Evolutionary conservation across 2,113 vertebrate genomes (phyloP).

Genomic region (Heterochromis multidens): DNA sequence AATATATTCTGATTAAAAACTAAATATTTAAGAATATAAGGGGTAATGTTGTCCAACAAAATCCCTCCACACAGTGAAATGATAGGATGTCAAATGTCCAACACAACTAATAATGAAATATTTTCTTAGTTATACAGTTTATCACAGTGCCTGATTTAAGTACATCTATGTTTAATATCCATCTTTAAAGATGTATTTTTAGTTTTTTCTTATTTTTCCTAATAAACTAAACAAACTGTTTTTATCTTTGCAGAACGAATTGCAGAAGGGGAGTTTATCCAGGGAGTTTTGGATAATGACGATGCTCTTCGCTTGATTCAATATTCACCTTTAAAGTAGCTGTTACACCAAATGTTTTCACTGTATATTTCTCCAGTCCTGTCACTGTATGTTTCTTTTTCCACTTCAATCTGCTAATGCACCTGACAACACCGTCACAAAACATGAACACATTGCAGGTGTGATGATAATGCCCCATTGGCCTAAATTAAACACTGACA

Average conservation of each 20-base stretch:
- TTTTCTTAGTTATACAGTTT: not conserved
- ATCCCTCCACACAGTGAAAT: too few relatives aligned
- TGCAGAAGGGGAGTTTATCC: constrained; percentile 70
- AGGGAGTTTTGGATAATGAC: constrained; percentile 57
- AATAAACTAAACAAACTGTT: not conserved
- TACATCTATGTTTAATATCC: not conserved
- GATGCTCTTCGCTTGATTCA: constrained; percentile 68
- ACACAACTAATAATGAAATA: not conserved
- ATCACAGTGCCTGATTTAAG: not conserved
- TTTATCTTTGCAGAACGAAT: constrained; percentile 48
- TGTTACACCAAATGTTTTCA: not conserved
- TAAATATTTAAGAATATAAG: too few relatives aligned
- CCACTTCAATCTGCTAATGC: not conserved
- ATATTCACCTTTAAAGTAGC: constrained; percentile 51
- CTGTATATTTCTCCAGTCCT: not conserved
- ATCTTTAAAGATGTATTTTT: not conserved
- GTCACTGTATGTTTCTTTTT: not conserved
- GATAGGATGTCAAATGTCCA: not conserved
- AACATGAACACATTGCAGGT: not conserved
- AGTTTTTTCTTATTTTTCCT: not conserved
- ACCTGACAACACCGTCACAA: not conserved
- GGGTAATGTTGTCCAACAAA: not conserved
- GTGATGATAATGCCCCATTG: not conserved
- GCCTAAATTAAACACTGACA: not conserved
- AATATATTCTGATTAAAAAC: not conserved